phyloP scores from a whole-genome alignment of 2,888 invertebrate genomes.

The Physocephala rufipes region DNA sequence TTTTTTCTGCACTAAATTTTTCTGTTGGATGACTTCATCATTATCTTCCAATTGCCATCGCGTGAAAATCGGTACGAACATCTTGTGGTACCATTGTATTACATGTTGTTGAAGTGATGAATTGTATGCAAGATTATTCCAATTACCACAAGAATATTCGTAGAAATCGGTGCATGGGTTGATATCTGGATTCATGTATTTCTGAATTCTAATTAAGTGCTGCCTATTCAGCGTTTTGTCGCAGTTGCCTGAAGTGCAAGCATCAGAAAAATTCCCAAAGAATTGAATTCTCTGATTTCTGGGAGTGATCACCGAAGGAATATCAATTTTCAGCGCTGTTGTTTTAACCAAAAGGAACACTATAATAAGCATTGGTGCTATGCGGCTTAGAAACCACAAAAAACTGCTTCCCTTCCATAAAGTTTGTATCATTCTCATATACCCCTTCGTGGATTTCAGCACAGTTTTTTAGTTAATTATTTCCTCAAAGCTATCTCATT shows the following conservation, averaged over 20 bases:
- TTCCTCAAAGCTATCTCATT: too few relatives aligned
- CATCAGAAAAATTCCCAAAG: conserved; percentile 46
- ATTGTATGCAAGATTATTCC: conserved; percentile 25
- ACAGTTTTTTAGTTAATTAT: too few relatives aligned
- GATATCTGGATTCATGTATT: conserved; percentile 47
- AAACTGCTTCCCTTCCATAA: too few relatives aligned
- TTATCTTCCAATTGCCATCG: conserved; percentile 32
- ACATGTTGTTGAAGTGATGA: not conserved
- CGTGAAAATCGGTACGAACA: conserved; percentile 41
- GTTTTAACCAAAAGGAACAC: conserved; percentile 30
- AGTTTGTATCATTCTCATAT: too few relatives aligned
- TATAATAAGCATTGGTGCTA: too few relatives aligned
- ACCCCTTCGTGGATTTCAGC: too few relatives aligned
- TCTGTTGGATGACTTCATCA: not conserved
- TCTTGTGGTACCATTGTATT: not conserved
- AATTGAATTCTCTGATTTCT: too few relatives aligned
- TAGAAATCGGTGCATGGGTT: conserved; percentile 56
- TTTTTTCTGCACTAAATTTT: conserved; percentile 47
- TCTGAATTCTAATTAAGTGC: conserved; percentile 49
- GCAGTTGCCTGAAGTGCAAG: conserved; percentile 49
- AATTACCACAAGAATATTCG: conserved; percentile 56
- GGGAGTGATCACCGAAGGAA: too few relatives aligned
- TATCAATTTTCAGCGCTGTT: too few relatives aligned
- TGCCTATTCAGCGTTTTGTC: conserved; percentile 47
- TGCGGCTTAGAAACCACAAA: too few relatives aligned